Evolutionary conservation across 1,140 invertebrate genomes (phyloP).

Genomic region (Samia ricini): DNA sequence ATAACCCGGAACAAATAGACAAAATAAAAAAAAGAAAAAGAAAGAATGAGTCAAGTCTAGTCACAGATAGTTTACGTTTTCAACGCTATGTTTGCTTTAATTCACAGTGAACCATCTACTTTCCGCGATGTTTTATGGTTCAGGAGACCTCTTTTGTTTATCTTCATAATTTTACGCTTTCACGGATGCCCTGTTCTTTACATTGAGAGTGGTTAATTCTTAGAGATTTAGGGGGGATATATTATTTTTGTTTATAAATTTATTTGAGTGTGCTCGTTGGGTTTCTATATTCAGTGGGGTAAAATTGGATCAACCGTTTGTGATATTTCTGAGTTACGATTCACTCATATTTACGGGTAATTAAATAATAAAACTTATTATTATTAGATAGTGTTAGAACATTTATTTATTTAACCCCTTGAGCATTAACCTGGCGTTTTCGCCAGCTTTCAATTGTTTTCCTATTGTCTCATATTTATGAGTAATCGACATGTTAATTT

Average conservation of each 20-base stretch:
- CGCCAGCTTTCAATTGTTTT: too few relatives aligned
- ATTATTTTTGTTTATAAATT: slow-evolving; percentile 6
- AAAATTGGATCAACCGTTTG: background rate
- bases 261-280: background rate
- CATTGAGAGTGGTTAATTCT: slow-evolving; percentile 22
- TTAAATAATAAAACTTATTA: too few relatives aligned
- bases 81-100: background rate
- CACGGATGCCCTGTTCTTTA: slow-evolving; percentile 14
- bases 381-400: too few relatives aligned
- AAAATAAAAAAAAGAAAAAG: too few relatives aligned
- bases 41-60: background rate
- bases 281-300: background rate
- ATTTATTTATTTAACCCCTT: too few relatives aligned
- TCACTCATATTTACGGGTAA: too few relatives aligned
- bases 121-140: slow-evolving; percentile 10
- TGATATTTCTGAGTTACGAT: too few relatives aligned
- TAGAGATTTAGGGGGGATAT: slow-evolving; percentile 3
- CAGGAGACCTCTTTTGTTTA: slow-evolving; percentile 56
- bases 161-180: slow-evolving; percentile 51
- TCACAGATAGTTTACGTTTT: background rate
- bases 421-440: too few relatives aligned
- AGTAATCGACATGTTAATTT: too few relatives aligned
- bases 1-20: too few relatives aligned
- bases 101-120: background rate
- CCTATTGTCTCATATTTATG: too few relatives aligned